A percentile compares a stretch with the other conserved stretches of the same genome.
Evolutionary conservation across 2,888 invertebrate genomes (phyloP).

Genomic region (Chrysotoxum bicinctum): DNA sequence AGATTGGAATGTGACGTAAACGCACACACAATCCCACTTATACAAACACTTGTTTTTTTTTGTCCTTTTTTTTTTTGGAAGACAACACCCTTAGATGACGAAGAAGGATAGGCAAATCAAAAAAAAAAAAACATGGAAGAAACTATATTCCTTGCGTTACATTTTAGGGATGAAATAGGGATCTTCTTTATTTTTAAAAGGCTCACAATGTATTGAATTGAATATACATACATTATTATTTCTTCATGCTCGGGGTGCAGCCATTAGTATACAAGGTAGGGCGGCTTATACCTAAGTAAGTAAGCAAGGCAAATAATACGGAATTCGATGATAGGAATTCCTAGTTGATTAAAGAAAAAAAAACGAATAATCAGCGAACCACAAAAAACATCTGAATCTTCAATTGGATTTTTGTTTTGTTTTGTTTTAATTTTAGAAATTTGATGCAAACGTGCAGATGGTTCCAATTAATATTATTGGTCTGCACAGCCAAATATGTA

Average conservation of each 20-base stretch:
- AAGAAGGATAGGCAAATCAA: conserved; percentile 57
- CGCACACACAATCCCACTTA: conserved; percentile 73
- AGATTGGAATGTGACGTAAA: conserved; percentile 82
- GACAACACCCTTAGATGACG: conserved; percentile 56
- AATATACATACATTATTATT: conserved; percentile 45
- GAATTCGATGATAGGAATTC: conserved; percentile 38
- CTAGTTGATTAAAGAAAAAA: not conserved
- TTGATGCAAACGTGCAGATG: conserved; percentile 34
- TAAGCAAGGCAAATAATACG: conserved; percentile 7
- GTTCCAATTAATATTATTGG: conserved; percentile 43
- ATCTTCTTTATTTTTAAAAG: conserved; percentile 18
- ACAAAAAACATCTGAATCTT: conserved; percentile 47
- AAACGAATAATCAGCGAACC: conserved; percentile 45
- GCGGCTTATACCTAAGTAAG: conserved; percentile 18
- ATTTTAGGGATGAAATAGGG: conserved; percentile 64
- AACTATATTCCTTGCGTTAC: conserved; percentile 54
- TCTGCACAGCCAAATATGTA: not conserved
- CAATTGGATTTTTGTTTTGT: conserved; percentile 23
- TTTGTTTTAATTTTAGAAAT: conserved; percentile 29
- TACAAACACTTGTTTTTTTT: conserved; percentile 64
- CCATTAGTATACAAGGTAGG: conserved; percentile 30
- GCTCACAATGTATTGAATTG: conserved; percentile 46
- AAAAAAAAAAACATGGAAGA: conserved; percentile 60
- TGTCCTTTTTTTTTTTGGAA: conserved; percentile 6
- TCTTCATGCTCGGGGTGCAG: conserved; percentile 33